Conservation (phyloP, 2,113 vertebrate species). For the Lophura nycthemera region DNA sequence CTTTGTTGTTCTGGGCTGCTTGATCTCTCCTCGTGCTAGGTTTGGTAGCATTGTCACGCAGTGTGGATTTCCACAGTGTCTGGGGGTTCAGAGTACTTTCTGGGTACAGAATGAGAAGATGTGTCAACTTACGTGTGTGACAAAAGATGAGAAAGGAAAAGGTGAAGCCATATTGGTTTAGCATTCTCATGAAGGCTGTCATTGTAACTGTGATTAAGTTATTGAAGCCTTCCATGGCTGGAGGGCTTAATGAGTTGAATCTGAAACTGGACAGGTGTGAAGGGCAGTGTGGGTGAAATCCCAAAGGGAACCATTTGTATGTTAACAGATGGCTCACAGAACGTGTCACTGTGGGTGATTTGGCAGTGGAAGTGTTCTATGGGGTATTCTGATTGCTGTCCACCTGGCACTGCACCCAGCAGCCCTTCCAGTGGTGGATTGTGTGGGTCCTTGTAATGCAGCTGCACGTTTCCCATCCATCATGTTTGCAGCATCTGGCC, state of each 20-base stretch:
- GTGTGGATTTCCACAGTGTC: not conserved
- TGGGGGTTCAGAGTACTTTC: not conserved
- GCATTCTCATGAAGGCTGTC: not conserved
- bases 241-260: not conserved
- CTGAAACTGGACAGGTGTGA: slow-evolving; percentile 16
- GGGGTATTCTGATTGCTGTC: not conserved
- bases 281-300: not conserved
- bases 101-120: not conserved
- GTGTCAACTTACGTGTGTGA: not conserved
- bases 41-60: not conserved
- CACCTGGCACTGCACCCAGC: fast-evolving
- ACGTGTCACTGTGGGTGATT: not conserved
- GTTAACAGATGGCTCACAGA: not conserved
- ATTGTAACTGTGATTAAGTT: not conserved
- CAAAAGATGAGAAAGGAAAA: not conserved
- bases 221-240: not conserved
- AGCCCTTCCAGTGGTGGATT: not conserved
- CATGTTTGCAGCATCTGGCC: fast-evolving
- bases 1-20: not conserved
- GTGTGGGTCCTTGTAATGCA: not conserved
- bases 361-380: not conserved
- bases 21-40: not conserved
- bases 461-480: fast-evolving
- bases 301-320: not conserved
- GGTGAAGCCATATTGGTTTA: not conserved